Evolutionary conservation across 2,797 vertebrate genomes (phyloP), one percentile per base, ranked within the genome.

Genomic region (Acrocephalus scirpaceus): DNA sequence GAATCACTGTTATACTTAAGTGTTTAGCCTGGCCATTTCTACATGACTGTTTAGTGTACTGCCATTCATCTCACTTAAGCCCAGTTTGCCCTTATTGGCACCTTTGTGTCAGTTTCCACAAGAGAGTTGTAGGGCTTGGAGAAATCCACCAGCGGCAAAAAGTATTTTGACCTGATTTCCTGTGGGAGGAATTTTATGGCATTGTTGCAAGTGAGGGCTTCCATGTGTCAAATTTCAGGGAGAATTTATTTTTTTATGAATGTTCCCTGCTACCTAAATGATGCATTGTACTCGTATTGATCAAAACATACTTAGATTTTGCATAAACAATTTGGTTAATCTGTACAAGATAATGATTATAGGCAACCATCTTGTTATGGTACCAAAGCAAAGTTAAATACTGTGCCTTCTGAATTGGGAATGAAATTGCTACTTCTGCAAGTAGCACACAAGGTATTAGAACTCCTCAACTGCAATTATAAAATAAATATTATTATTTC

Each of bases 91-190:
- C 65, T 70, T 40, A 47, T 2, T 44, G 70, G 13, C 19, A 40
- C 2, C 7, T 56, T 51, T 40, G 19, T 40, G 44, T 21, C 11
- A 53, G 32, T 62, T 27, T 86, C 21, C 34, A 38, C 18, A 71
- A 57, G 4, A 1, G 3, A 75, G 3, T 36, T 34, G 6, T 5
- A 7, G 5, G 4, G 0, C 7, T n/a, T 32, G 29, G 74, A 57
- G 3, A 81, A 81, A 42, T 62, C 4, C 10, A 73, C 30, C 22
- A 38, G 45, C 13, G 53, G 3, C 27, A 73, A 78, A 78, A 72
- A 20, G 4, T 42, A 25, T 78, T 71, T 53, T 53, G 23, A 47
- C 8, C 26, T 6, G 21, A 10, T 61, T 57, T 84, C 12, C 22
- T 57, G 15, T 16, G 13, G 13, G 20, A 86, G 8, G 6, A 27